Base-by-base conservation (phyloP, 2,888 invertebrate species). In the Cerceris rybyensis region DNA sequence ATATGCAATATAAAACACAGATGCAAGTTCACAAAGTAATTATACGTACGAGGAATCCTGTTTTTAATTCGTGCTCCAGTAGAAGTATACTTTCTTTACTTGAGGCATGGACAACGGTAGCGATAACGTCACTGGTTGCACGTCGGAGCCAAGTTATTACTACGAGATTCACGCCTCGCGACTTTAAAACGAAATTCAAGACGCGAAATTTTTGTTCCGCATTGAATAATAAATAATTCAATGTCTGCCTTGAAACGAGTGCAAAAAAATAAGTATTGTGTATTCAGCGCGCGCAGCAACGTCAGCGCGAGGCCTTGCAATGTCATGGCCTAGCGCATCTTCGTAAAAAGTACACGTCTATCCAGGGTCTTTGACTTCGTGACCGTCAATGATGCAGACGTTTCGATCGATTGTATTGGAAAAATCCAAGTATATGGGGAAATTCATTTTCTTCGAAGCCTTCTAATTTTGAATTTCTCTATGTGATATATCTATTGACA, bases 171-270 rank as follows among this genome's bases (percentile, higher is more conserved):
- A 57, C 28, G 57, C 17, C 6, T 52, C n/a, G 57, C 28, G 57
- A 17, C 13, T 8, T 28, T 28, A 57, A 57, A 57, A 2, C 49
- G 28, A 7, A 28, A n/a, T n/a, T n/a, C 2, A 52, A 52, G 52
- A 28, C 11, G 42, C 28, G 13, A 41, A 49, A 7, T 57, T 61
- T 50, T 17, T 58, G 50, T 39, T 17, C 7, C 57, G 50, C 55
- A 64, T 57, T 14, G 46, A 41, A 72, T 77, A 69, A 83, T 83
- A 84, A 84, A 78, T 83, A 81, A 86, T 86, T 84, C 83, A 86
- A 78, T 77, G 69, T 77, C 67, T 68, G 78, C 60, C 76, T 70
- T 70, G 67, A 66, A 59, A 7, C 60, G 14, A 39, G 43, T 2
- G 17, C 41, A 60, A 60, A 68, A 17, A 55, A 41, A 54, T 46